Evolutionary conservation across 2,113 vertebrate species (phyloP), one percentile per base, ranked within the genome.

Genomic region (Cyphomyrus plagiostoma): DNA sequence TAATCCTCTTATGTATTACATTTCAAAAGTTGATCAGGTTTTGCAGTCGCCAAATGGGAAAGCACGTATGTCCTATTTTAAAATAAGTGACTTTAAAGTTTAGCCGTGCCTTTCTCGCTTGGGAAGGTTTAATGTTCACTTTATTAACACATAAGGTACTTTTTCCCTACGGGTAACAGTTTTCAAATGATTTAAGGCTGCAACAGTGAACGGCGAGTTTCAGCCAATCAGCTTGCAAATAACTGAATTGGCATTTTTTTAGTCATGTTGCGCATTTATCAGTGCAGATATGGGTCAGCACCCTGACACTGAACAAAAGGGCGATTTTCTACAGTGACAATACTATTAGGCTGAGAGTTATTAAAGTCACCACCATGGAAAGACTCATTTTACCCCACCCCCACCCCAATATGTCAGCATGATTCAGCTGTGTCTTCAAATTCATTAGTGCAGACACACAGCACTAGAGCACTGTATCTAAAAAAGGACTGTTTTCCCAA

Each of bases 371-470:
- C n/a, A 49, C 70, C 48, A 80, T 46, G 49, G 3, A 77, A 80
- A 89, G 30, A 82, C 21, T 74, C 56, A 6, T 70, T 11, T 49
- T n/a, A 46, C 15, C 42, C 19, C 7, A 8, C 30, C 39, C 42
- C 21, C 80, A 35, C 35, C 80, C 52, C 3, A 53, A 42, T 9
- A 39, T 77, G 30, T 39, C 15, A 89, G 30, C 50, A 89, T 80
- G 49, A 82, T 77, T 82, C 74, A 89, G 50, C 49, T 53, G 35
- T n/a, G 21, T 82, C 49, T 53, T 89, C 15, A 84, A 89, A 56
- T 46, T 58, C 23, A 56, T 88, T 26, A 42, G 56, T 88, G 45
- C 23, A 4, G 66, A n/a, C 88, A 77, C 58, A 26, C 53, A 84
- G 50, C 49, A 58, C 46, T 50, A n/a, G 30, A 39, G 3, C 13